Percentiles rank a stretch among this genome's conserved stretches.
phyloP scores from a whole-genome alignment of 2,797 vertebrate species.

The Phrynocephalus guinanensis region DNA sequence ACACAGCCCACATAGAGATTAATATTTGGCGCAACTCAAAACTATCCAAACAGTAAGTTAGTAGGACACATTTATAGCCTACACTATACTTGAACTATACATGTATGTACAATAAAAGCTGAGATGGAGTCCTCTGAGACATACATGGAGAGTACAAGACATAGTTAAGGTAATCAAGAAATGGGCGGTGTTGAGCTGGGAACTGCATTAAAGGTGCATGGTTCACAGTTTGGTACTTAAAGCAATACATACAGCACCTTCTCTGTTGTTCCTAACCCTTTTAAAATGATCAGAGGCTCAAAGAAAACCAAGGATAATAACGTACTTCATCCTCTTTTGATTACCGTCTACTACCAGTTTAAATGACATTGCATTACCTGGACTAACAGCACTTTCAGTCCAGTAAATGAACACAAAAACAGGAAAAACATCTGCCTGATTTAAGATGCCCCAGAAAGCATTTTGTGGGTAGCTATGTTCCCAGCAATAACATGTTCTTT shows the following conservation, averaged over 20 bases:
- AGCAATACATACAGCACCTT: not conserved
- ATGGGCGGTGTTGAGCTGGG: not conserved
- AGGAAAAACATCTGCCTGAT: constrained; percentile 32
- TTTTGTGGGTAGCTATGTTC: not conserved
- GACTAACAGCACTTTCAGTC: constrained; percentile 34
- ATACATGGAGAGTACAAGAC: not conserved
- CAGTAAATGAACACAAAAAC: constrained; percentile 38
- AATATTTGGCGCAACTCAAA: not conserved
- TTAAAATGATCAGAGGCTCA: constrained; percentile 13
- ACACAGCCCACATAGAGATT: not conserved
- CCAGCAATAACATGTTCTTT: constrained; percentile 5
- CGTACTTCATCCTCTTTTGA: constrained; percentile 36
- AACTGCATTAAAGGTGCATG: constrained; percentile 1
- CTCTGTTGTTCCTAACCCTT: constrained; percentile 7
- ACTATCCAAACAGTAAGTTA: not conserved
- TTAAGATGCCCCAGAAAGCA: constrained; percentile 31
- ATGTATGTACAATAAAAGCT: not conserved
- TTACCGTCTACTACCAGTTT: constrained; percentile 37
- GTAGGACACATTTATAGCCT: not conserved
- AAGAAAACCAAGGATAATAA: constrained; percentile 41
- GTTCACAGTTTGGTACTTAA: not conserved
- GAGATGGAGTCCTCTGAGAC: not conserved
- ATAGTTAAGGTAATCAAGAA: not conserved
- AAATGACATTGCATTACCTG: constrained; percentile 27
- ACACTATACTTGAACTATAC: not conserved